These are phyloP conservation scores for Pachymerium ferrugineum DNA, from an alignment of 2,888 invertebrate species.

Conservation along the genomic window DNA sequence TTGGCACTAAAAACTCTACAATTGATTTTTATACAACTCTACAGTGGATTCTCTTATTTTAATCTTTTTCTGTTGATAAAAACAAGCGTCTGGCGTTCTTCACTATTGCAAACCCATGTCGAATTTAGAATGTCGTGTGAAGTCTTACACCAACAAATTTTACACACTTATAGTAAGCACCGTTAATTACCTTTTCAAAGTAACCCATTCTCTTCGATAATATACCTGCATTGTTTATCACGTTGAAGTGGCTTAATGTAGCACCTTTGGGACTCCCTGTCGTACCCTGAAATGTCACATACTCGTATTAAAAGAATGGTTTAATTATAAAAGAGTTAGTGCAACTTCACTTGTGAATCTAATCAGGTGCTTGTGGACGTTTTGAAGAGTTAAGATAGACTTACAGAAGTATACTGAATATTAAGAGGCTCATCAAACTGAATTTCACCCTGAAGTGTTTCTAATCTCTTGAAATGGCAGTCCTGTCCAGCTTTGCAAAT, in stretches of 20 bases:
- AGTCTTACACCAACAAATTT: too few species aligned
- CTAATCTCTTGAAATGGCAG: slow-evolving; percentile 44
- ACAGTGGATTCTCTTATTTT: too few species aligned
- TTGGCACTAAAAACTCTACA: too few species aligned
- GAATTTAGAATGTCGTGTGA: too few species aligned
- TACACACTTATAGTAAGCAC: too few species aligned
- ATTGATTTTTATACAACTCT: too few species aligned
- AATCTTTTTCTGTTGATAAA: too few species aligned
- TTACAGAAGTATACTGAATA: slow-evolving; percentile 73
- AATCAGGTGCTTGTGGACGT: too few species aligned
- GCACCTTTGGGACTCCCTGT: slow-evolving; percentile 76
- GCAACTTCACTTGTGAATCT: too few species aligned
- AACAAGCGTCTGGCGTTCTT: too few species aligned
- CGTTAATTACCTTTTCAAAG: slow-evolving; percentile 48
- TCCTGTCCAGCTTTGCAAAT: slow-evolving; percentile 45
- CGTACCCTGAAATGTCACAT: slow-evolving; percentile 56
- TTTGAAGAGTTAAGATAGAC: slow-evolving; percentile 37
- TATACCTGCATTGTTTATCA: slow-evolving; percentile 69
- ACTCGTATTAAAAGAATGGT: neutral
- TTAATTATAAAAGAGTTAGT: too few species aligned
- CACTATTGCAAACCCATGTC: too few species aligned
- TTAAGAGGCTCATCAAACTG: slow-evolving; percentile 64
- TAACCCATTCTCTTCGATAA: slow-evolving; percentile 55
- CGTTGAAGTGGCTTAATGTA: slow-evolving; percentile 62
- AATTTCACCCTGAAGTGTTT: slow-evolving; percentile 53